A percentile compares a stretch with the other conserved stretches of the same genome.
phyloP scores from a whole-genome alignment of 2,113 vertebrate species.

The Ciconia stormi region DNA sequence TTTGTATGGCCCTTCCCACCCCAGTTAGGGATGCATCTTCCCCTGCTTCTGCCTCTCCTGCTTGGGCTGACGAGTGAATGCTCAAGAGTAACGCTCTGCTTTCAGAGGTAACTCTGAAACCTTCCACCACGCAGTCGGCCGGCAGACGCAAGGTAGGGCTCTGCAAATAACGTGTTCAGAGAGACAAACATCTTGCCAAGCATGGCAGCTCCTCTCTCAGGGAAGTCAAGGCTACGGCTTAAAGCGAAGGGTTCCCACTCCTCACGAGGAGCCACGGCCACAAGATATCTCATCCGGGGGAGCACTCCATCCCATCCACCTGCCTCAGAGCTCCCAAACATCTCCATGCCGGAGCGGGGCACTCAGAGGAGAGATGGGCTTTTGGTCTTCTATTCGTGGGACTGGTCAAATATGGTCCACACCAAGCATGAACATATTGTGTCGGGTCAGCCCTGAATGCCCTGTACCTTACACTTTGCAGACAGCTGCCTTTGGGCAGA shows the following conservation, averaged over 20 bases:
- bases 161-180: neutral
- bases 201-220: neutral
- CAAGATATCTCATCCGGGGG: no score
- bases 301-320: fast-evolving
- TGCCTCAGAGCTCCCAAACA: neutral
- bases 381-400: neutral
- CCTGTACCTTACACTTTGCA: neutral
- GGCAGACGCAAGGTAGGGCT: neutral
- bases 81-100: neutral
- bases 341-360: neutral
- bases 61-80: neutral
- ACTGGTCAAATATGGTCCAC: neutral
- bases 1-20: neutral
- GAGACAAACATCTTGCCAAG: neutral
- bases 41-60: neutral
- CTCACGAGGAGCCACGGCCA: neutral
- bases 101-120: neutral
- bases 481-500: neutral
- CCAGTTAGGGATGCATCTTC: neutral
- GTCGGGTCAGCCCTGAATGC: fast-evolving
- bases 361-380: neutral
- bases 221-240: neutral
- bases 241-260: neutral
- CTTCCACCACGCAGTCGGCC: fast-evolving
- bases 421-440: fast-evolving